Percentiles rank a stretch among this genome's conserved stretches.
These are phyloP conservation scores for Acanthisitta chloris DNA, from an alignment of 2,113 vertebrate genomes.

Conservation along the genomic window DNA sequence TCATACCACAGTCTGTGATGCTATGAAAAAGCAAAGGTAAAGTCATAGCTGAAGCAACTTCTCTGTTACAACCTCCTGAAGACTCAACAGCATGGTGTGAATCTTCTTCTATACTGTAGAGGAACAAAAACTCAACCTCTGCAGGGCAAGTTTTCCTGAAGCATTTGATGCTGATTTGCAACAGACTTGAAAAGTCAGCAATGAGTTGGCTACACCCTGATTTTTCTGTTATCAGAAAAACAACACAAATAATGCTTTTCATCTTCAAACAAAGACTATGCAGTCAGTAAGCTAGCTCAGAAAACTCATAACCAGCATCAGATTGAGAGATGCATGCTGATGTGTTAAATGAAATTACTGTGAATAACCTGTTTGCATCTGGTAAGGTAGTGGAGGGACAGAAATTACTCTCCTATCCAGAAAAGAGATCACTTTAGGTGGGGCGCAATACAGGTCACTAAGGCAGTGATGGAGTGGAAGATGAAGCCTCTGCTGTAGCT, in stretches of 20 bases:
- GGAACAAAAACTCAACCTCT: not conserved
- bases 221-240: not conserved
- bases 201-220: not conserved
- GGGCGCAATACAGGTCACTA: not conserved
- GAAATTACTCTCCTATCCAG: not conserved
- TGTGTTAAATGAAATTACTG: not conserved
- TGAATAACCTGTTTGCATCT: not conserved
- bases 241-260: not conserved
- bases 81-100: not conserved
- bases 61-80: not conserved
- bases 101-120: not conserved
- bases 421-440: not conserved
- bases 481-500: not conserved
- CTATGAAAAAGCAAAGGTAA: not conserved
- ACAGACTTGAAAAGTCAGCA: not conserved
- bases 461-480: not conserved
- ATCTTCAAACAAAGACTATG: not conserved
- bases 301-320: not conserved
- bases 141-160: not conserved
- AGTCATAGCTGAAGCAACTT: not conserved
- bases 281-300: not conserved
- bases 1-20: not conserved
- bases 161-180: not conserved
- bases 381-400: not conserved
- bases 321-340: rapidly evolving